Conservation (phyloP, 2,888 invertebrate species). For the Lepidochrysops patricia region DNA sequence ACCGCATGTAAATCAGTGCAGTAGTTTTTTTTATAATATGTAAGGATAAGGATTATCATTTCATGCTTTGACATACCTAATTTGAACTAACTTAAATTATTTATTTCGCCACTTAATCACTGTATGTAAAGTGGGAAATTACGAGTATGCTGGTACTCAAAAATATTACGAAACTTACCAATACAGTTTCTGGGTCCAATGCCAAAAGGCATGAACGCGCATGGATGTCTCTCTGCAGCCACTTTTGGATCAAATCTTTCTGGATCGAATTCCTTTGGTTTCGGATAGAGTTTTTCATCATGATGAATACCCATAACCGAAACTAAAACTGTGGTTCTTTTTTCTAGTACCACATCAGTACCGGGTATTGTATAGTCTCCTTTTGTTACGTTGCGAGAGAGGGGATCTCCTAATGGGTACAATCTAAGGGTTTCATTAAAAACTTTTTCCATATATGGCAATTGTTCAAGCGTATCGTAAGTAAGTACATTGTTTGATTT, state of each 20-base stretch:
- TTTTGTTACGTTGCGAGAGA: not conserved
- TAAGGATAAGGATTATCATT: no score
- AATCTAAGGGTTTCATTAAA: constrained; percentile 30
- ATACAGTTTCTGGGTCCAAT: constrained; percentile 49
- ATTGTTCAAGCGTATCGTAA: constrained; percentile 46
- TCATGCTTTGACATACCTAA: no score
- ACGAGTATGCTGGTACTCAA: no score
- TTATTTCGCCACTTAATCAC: no score
- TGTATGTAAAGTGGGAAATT: no score
- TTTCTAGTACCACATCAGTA: constrained; percentile 27
- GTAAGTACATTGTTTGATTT: constrained; percentile 39
- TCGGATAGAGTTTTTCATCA: constrained; percentile 48
- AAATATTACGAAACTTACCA: no score
- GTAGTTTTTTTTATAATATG: no score
- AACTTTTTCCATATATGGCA: constrained; percentile 52
- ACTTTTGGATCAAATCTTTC: constrained; percentile 50
- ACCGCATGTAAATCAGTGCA: no score
- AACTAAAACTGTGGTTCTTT: not conserved
- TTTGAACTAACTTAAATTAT: no score
- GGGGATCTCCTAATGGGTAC: constrained; percentile 6
- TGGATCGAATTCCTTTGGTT: constrained; percentile 61
- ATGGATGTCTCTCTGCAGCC: constrained; percentile 35
- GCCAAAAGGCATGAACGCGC: constrained; percentile 53
- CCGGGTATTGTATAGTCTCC: constrained; percentile 1
- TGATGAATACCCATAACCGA: constrained; percentile 29